Evolutionary conservation across 2,113 vertebrate genomes (phyloP), one percentile per base, ranked within the genome.

Genomic region (Platycercus adscitus): DNA sequence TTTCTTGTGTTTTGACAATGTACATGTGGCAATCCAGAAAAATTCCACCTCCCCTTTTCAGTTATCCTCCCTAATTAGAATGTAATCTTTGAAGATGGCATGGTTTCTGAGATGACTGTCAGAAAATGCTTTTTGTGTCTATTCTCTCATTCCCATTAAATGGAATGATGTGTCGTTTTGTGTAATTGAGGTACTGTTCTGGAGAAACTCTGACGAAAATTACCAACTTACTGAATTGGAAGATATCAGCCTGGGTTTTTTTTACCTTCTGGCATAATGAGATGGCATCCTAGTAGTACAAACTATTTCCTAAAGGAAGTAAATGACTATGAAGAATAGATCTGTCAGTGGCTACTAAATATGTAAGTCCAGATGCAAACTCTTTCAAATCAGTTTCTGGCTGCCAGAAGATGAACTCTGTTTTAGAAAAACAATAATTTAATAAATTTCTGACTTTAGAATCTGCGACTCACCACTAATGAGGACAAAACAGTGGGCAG

Each of bases 181-280:
- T 25, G 81, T 88, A 88, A 91, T 60, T 90, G 72, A 86, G 39
- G 28, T 78, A 70, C 44, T 84, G 33, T 91, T 95, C 76, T 91
- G 65, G 70, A 86, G 50, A 71, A 93, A 63, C 49, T 60, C 65
- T 47, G 25, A 47, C 73, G 63, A 86, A 84, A 93, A 79, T 33
- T 80, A 31, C 55, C 7, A 68, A 31, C 6, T 78, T 63, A 58
- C 46, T 81, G 55, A 75, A 56, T 26, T 66, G 60, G 61, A 91
- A 89, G 87, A 87, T 88, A 17, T 84, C 68, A 80, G 23, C 26
- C 66, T 93, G 6, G 0, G 28, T 49, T 84, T 43, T 71, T 53
- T 75, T 79, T 7, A 13, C 14, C 6, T 72, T 76, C 26, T 86
- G 13, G 10, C 24, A 35, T 18, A 11, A 73, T 85, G 43, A 88